Percentiles rank a stretch among this genome's conserved stretches.
Conservation (phyloP, 2,113 vertebrate genomes). For the Sminthopsis crassicaudata region DNA sequence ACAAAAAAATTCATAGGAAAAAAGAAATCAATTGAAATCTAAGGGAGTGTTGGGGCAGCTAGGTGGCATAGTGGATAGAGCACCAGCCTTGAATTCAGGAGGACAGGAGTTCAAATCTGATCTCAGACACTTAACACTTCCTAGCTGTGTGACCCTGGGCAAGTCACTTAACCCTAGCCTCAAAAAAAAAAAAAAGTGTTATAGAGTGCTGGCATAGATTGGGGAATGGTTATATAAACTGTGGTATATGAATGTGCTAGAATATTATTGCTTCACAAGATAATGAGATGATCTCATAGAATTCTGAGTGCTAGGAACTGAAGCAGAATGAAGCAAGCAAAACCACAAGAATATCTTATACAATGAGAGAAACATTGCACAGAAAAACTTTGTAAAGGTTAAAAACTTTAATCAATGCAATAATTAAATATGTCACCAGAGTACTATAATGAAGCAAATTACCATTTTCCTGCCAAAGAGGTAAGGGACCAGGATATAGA, state of each 20-base stretch:
- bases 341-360: background rate
- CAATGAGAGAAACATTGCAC: background rate
- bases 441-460: background rate
- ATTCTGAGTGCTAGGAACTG: background rate
- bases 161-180: too few species aligned
- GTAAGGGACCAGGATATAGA: background rate
- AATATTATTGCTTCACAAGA: background rate
- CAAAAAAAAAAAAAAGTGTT: too few species aligned
- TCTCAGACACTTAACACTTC: too few species aligned
- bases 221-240: background rate
- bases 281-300: background rate
- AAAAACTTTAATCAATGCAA: background rate
- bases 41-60: too few species aligned
- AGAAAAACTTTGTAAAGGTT: background rate
- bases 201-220: background rate
- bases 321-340: background rate
- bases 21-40: background rate
- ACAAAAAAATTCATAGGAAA: background rate
- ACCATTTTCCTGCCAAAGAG: background rate
- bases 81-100: too few species aligned
- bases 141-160: too few species aligned
- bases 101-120: too few species aligned
- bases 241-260: background rate
- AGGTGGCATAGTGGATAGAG: too few species aligned
- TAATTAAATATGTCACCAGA: background rate